Conservation (phyloP, 2,888 invertebrate genomes). For the Nomada goodeniana region DNA sequence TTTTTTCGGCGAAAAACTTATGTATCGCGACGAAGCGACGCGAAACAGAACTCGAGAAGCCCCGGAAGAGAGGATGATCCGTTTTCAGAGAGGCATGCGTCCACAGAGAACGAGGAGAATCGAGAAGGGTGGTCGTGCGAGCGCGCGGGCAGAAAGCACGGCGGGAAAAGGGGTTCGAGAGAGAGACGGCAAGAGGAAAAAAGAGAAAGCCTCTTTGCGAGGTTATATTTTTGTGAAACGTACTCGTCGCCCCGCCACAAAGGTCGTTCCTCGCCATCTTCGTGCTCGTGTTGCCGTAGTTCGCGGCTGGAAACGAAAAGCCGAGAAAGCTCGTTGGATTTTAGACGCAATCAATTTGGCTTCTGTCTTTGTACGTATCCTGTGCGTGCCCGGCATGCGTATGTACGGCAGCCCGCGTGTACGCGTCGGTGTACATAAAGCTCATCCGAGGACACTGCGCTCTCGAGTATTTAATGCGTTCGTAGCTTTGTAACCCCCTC, state of each 20-base stretch:
- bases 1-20: slow-evolving; percentile 40
- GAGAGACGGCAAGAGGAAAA: slow-evolving; percentile 33
- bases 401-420: neutral
- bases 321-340: slow-evolving; percentile 73
- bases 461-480: slow-evolving; percentile 82
- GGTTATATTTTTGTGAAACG: slow-evolving; percentile 66
- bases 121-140: neutral
- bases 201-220: slow-evolving; percentile 52
- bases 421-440: slow-evolving; percentile 60
- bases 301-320: slow-evolving; percentile 56
- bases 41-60: slow-evolving; percentile 19
- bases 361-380: slow-evolving; percentile 49
- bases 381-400: slow-evolving; percentile 18
- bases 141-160: neutral
- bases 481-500: slow-evolving; percentile 78
- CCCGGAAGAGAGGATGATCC: slow-evolving; percentile 27
- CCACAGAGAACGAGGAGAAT: neutral
- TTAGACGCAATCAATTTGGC: slow-evolving; percentile 78
- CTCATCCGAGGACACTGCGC: slow-evolving; percentile 74
- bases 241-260: slow-evolving; percentile 62
- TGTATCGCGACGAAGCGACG: slow-evolving; percentile 26
- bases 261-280: slow-evolving; percentile 62
- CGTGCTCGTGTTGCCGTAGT: slow-evolving; percentile 26
- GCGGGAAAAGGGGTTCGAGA: slow-evolving; percentile 1
- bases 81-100: slow-evolving; percentile 39